Evolutionary conservation across 2,797 vertebrate species (phyloP).

Genomic region (Gallinago stenura): DNA sequence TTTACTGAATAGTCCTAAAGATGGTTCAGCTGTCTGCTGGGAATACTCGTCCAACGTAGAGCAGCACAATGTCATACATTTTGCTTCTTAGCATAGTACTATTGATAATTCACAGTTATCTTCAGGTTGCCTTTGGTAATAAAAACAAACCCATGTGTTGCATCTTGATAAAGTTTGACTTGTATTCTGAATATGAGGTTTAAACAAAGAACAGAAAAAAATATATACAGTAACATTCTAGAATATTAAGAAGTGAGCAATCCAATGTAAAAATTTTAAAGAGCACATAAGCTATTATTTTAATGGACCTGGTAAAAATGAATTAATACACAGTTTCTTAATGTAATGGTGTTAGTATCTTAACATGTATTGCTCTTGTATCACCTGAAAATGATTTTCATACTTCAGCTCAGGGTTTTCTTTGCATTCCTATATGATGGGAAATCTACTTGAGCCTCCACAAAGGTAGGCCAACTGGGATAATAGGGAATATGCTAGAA

Average conservation of each 20-base stretch:
- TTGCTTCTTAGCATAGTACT: not conserved
- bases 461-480: not conserved
- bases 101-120: not conserved
- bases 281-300: not conserved
- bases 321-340: not conserved
- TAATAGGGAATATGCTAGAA: not conserved
- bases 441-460: not conserved
- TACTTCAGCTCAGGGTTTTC: not conserved
- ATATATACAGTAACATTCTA: too few relatives aligned
- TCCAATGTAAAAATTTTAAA: not conserved
- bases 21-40: not conserved
- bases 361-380: not conserved
- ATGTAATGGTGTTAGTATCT: not conserved
- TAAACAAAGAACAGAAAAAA: not conserved
- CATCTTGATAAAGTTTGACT: not conserved
- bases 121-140: not conserved
- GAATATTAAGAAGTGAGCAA: too few relatives aligned
- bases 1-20: not conserved
- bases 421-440: not conserved
- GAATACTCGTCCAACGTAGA: not conserved
- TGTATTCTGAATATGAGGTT: not conserved
- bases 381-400: not conserved
- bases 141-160: not conserved
- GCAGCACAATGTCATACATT: not conserved
- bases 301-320: not conserved